Percentiles rank a stretch among this genome's conserved stretches.
Conservation (phyloP, 2,113 vertebrate species). For the Phrynosoma platyrhinos region DNA sequence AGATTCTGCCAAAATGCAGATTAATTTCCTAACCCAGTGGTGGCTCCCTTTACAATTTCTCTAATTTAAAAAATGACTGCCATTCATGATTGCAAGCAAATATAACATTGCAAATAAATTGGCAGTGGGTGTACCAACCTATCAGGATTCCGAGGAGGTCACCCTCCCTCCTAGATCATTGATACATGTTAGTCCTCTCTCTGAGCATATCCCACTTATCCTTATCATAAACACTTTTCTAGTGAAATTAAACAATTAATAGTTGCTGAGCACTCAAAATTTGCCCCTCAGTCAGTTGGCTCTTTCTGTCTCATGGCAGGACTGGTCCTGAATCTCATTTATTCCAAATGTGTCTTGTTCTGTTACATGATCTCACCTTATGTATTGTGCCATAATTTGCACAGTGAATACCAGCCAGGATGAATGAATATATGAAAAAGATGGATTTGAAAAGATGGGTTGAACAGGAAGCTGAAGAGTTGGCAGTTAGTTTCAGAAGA, state of each 20-base stretch:
- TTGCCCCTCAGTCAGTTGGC: background rate
- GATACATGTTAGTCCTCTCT: background rate
- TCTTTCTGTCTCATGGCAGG: background rate
- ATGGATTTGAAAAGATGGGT: background rate
- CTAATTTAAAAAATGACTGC: too few relatives aligned
- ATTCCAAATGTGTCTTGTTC: background rate
- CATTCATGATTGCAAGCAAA: too few relatives aligned
- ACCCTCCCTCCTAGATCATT: too few relatives aligned
- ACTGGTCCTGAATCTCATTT: background rate
- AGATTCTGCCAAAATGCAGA: too few relatives aligned
- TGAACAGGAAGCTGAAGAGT: conserved; percentile 14
- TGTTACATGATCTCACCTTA: background rate
- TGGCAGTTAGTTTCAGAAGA: conserved; percentile 2
- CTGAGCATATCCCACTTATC: background rate
- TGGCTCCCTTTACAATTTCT: too few relatives aligned
- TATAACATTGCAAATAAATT: too few relatives aligned
- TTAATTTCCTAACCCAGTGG: too few relatives aligned
- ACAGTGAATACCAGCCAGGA: background rate
- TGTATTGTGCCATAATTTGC: conserved; percentile 1
- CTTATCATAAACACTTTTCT: background rate
- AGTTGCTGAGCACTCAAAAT: background rate
- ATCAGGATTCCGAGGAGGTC: too few relatives aligned
- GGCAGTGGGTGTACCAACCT: too few relatives aligned
- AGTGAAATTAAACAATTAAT: background rate
- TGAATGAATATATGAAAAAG: background rate